phyloP scores from a whole-genome alignment of 2,113 vertebrate species.

The Bubo scandiacus region DNA sequence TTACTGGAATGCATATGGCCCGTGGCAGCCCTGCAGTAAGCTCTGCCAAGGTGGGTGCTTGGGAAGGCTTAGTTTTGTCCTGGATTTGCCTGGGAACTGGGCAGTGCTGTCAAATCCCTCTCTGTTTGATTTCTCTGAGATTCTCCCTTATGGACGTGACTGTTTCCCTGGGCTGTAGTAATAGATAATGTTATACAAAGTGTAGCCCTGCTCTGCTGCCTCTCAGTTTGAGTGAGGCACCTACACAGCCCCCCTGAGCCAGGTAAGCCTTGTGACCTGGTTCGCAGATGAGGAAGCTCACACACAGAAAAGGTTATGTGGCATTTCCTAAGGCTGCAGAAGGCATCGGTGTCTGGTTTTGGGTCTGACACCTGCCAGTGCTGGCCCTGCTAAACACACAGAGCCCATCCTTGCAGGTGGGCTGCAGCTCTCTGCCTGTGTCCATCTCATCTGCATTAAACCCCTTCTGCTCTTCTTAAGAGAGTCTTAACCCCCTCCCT shows the following conservation, averaged over 20 bases:
- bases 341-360: background rate
- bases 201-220: background rate
- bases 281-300: background rate
- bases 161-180: background rate
- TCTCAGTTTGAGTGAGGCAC: background rate
- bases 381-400: background rate
- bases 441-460: rapidly evolving
- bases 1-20: slow-evolving; percentile 93
- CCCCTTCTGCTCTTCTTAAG: background rate
- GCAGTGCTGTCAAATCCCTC: background rate
- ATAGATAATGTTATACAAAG: background rate
- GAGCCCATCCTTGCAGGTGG: background rate
- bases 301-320: background rate
- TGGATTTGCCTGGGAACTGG: background rate
- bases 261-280: background rate
- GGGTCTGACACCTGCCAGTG: background rate
- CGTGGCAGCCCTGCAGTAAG: slow-evolving; percentile 93
- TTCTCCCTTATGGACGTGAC: background rate
- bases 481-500: background rate
- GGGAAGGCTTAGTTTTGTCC: background rate
- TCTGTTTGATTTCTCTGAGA: background rate
- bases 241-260: background rate
- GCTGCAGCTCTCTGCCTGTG: background rate
- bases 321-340: background rate
- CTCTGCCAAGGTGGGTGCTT: slow-evolving; percentile 90